Evolutionary conservation across 1,140 invertebrate species (phyloP).

Genomic region (Capitella teleta): DNA sequence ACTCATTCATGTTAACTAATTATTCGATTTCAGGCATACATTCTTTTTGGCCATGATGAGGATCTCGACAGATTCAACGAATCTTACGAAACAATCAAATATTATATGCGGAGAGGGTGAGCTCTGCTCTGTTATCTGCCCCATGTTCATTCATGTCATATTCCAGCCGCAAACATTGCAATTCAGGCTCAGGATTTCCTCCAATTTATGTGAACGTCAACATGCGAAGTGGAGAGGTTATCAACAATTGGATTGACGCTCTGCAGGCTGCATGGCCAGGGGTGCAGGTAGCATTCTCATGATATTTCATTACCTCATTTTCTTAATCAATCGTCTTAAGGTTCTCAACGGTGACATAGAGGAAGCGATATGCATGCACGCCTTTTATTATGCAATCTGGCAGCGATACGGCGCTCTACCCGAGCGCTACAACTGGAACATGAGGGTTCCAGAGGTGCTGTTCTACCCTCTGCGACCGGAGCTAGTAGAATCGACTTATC

Average conservation of each 20-base stretch:
- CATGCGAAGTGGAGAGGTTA: conserved; percentile 53
- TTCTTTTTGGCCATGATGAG: conserved; percentile 53
- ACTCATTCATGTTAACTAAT: background rate
- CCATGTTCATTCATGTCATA: conserved; percentile 1
- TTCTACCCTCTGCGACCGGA: conserved; percentile 61
- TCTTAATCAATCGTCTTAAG: conserved; percentile 26
- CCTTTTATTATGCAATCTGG: conserved; percentile 58
- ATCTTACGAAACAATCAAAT: conserved; percentile 50
- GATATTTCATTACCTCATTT: background rate
- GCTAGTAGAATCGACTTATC: conserved; percentile 58
- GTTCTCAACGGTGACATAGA: conserved; percentile 58
- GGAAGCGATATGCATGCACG: conserved; percentile 60
- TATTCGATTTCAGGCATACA: conserved; percentile 42
- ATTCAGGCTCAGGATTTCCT: conserved; percentile 51
- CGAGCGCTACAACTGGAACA: conserved; percentile 59
- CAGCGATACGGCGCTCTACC: conserved; percentile 54
- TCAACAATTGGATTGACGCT: conserved; percentile 58
- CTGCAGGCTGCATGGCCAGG: conserved; percentile 56
- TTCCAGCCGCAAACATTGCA: conserved; percentile 48
- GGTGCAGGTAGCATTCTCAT: conserved; percentile 41
- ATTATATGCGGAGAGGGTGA: conserved; percentile 53
- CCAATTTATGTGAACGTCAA: conserved; percentile 63
- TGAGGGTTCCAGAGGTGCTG: conserved; percentile 50
- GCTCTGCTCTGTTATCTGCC: conserved; percentile 15
- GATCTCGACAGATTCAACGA: conserved; percentile 54